Percentiles rank a stretch among this genome's conserved stretches.
These are phyloP conservation scores for Drosophila micromelanica DNA, from an alignment of 1,140 invertebrate species.

Conservation along the genomic window DNA sequence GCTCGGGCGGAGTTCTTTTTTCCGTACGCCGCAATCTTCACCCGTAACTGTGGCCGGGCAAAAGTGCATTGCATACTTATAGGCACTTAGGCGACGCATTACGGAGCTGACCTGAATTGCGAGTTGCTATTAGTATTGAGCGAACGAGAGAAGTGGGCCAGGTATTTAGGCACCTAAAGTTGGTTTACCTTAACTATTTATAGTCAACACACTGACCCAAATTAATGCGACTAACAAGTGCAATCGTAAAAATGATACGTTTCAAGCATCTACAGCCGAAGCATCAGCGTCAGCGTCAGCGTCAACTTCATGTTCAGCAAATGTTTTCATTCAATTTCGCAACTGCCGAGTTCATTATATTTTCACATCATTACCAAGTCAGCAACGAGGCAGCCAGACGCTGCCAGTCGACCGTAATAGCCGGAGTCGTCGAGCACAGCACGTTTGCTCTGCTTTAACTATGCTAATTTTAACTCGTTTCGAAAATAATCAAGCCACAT, in stretches of 20 bases:
- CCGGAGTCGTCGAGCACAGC: slow-evolving; percentile 29
- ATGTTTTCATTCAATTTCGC: slow-evolving; percentile 53
- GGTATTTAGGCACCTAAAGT: slow-evolving; percentile 15
- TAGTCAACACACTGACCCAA: slow-evolving; percentile 31
- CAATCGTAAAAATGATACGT: not conserved
- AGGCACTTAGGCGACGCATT: slow-evolving; percentile 77
- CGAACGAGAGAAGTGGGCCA: not conserved
- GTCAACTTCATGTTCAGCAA: slow-evolving; percentile 4
- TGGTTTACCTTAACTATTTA: slow-evolving; percentile 14
- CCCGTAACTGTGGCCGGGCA: slow-evolving; percentile 1
- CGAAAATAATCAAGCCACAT: slow-evolving; percentile 69
- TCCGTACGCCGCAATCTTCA: slow-evolving; percentile 1
- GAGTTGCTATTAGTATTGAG: slow-evolving; percentile 62
- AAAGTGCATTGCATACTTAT: slow-evolving; percentile 78
- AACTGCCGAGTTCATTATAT: slow-evolving; percentile 50
- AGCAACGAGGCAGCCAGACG: slow-evolving; percentile 19
- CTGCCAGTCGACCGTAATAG: slow-evolving; percentile 20
- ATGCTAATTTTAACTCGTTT: slow-evolving; percentile 77
- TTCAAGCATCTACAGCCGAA: slow-evolving; percentile 3
- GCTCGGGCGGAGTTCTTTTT: slow-evolving; percentile 6
- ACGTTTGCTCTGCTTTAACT: slow-evolving; percentile 59
- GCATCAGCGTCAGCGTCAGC: not conserved
- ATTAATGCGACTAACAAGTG: slow-evolving; percentile 25
- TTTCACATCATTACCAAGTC: slow-evolving; percentile 70
- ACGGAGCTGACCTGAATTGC: slow-evolving; percentile 68